Evolutionary conservation across 2,113 vertebrate species (phyloP).

Genomic region (Phrynosoma platyrhinos): DNA sequence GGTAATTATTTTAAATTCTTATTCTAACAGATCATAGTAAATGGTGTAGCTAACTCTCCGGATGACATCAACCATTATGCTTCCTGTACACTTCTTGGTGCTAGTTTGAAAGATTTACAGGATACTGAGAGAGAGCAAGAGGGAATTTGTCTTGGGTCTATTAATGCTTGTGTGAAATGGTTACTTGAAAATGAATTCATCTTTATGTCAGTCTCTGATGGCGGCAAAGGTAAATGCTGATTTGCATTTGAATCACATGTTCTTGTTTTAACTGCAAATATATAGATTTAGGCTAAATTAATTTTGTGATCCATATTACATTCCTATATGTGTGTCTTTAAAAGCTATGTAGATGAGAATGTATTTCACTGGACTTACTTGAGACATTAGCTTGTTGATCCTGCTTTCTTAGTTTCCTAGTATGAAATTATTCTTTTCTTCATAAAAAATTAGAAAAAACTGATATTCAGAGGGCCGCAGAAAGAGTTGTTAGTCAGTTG

Average conservation of each 20-base stretch:
- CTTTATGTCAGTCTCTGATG: slow-evolving; percentile 78
- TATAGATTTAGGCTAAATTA: not conserved
- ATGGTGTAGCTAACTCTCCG: slow-evolving; percentile 89
- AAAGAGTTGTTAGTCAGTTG: not conserved
- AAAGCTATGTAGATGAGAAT: not conserved
- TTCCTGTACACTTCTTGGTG: slow-evolving; percentile 91
- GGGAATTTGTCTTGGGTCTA: slow-evolving; percentile 76
- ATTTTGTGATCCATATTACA: not conserved
- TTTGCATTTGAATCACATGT: not conserved
- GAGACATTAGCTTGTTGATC: not conserved
- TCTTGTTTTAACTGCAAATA: not conserved
- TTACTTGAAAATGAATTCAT: slow-evolving; percentile 96
- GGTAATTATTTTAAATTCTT: slow-evolving; percentile 46
- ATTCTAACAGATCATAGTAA: slow-evolving; percentile 88
- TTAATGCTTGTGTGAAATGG: slow-evolving; percentile 91
- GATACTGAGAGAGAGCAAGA: slow-evolving; percentile 63
- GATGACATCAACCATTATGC: slow-evolving; percentile 89
- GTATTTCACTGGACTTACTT: not conserved
- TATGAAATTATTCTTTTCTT: not conserved
- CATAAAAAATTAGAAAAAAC: not conserved
- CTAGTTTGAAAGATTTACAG: slow-evolving; percentile 74
- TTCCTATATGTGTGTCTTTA: not conserved
- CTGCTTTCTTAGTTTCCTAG: slow-evolving; percentile 1
- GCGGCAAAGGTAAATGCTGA: slow-evolving; percentile 75
- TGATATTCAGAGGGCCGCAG: not conserved